A percentile compares a stretch with the other conserved stretches of the same genome.
phyloP scores from a whole-genome alignment of 2,113 vertebrate genomes.

The Peromyscus polionotus region DNA sequence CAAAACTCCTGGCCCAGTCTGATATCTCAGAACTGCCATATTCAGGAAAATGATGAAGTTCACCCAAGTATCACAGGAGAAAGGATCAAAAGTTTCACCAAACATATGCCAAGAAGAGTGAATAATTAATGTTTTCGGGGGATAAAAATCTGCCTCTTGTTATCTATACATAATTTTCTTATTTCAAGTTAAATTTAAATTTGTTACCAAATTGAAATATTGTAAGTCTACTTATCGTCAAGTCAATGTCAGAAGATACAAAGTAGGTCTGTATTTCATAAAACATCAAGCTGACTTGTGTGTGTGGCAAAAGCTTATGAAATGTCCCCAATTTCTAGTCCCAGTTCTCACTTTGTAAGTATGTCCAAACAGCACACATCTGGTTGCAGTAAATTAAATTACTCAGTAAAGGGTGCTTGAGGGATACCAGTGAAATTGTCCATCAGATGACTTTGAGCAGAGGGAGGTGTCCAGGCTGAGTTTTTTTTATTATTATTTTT shows the following conservation, averaged over 20 bases:
- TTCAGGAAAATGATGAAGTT: neutral
- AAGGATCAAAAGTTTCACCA: neutral
- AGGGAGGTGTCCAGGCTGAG: neutral
- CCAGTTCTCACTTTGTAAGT: neutral
- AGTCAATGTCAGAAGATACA: neutral
- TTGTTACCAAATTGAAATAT: neutral
- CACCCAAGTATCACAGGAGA: neutral
- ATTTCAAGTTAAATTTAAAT: slow-evolving; percentile 24
- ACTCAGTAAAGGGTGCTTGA: neutral
- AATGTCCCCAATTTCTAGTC: neutral
- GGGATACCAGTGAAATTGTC: neutral
- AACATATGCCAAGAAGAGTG: neutral
- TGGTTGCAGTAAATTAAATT: neutral
- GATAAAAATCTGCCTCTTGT: slow-evolving; percentile 22
- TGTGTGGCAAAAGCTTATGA: neutral
- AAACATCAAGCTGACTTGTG: neutral
- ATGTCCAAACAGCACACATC: neutral
- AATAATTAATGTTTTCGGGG: neutral
- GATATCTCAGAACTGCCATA: neutral
- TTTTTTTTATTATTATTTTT: too few relatives aligned
- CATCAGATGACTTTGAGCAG: neutral
- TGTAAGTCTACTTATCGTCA: neutral
- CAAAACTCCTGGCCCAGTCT: neutral
- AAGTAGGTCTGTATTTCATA: neutral
- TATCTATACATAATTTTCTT: neutral